Evolutionary conservation across 2,113 vertebrate genomes (phyloP).

Genomic region (Cranoglanis bouderius): DNA sequence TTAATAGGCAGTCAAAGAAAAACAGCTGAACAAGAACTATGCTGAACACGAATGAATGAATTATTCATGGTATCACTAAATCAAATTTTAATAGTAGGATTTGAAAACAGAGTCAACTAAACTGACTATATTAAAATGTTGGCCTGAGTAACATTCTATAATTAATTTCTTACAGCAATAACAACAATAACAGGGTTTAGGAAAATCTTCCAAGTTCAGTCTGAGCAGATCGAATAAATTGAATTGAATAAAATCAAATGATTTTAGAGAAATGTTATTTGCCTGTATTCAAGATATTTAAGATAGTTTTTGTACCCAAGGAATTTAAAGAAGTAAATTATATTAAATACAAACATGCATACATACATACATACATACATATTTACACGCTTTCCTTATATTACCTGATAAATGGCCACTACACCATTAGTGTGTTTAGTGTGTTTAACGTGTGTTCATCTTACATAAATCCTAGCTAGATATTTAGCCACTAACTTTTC

Average conservation of each 20-base stretch:
- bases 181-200: not conserved
- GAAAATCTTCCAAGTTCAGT: not conserved
- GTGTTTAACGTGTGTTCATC: not conserved
- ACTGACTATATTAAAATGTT: not conserved
- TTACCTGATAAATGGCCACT: not conserved
- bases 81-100: not conserved
- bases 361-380: not conserved
- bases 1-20: not conserved
- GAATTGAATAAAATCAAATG: not conserved
- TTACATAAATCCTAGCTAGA: not conserved
- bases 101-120: not conserved
- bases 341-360: not conserved
- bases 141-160: not conserved
- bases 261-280: not conserved
- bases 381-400: not conserved
- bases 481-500: not conserved
- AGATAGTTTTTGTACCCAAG: not conserved
- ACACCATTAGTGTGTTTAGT: not conserved
- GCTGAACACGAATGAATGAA: not conserved
- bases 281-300: not conserved
- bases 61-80: not conserved
- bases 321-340: not conserved
- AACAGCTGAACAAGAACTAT: not conserved
- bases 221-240: not conserved
- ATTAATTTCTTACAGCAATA: not conserved